Conservation (phyloP, 2,797 vertebrate genomes). For the Sebastes cheni region DNA sequence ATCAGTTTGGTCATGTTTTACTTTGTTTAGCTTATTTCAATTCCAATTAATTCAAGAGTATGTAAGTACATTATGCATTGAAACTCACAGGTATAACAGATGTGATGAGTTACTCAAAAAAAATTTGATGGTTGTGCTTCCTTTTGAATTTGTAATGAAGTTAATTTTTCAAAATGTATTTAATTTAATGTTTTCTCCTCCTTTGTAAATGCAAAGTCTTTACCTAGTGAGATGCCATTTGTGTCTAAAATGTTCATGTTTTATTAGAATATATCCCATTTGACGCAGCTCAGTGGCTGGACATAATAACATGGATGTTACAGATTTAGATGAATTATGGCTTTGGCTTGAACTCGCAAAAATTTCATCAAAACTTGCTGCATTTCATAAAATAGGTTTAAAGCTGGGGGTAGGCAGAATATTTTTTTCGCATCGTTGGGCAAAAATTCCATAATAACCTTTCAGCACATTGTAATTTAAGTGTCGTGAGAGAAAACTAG, state of each 20-base stretch:
- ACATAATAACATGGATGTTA: neutral
- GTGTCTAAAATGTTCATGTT: slow-evolving; percentile 26
- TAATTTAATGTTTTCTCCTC: slow-evolving; percentile 70
- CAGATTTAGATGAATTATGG: neutral
- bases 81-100: slow-evolving; percentile 52
- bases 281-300: slow-evolving; percentile 53
- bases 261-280: slow-evolving; percentile 24
- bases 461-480: too few species aligned
- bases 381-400: neutral
- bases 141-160: slow-evolving; percentile 54
- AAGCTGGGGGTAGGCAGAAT: too few species aligned
- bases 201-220: slow-evolving; percentile 51
- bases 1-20: slow-evolving; percentile 41
- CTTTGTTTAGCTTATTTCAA: slow-evolving; percentile 57
- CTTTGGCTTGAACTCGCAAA: slow-evolving; percentile 4
- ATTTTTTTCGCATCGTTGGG: too few species aligned
- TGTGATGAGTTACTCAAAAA: slow-evolving; percentile 50
- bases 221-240: slow-evolving; percentile 31
- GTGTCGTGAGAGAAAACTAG: too few species aligned
- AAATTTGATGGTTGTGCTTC: slow-evolving; percentile 49
- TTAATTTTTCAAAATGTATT: slow-evolving; percentile 59
- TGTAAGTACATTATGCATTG: slow-evolving; percentile 58
- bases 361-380: neutral
- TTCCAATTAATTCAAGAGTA: slow-evolving; percentile 42
- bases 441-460: too few species aligned